phyloP scores from a whole-genome alignment of 2,888 invertebrate species.

The Seira sanloemensis region DNA sequence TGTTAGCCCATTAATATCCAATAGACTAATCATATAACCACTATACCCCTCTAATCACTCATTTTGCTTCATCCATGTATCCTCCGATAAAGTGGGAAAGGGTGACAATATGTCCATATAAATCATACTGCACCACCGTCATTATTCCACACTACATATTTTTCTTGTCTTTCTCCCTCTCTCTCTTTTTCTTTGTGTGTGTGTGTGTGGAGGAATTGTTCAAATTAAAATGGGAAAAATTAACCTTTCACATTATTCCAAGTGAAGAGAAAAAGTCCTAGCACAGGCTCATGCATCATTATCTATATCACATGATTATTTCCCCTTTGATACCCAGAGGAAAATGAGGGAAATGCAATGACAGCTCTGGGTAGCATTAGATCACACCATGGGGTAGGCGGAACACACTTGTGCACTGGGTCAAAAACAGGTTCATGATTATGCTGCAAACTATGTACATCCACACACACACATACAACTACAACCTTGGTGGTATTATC shows the following conservation, averaged over 20 bases:
- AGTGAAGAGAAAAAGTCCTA: background rate
- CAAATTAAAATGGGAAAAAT: conserved; percentile 46
- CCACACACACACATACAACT: background rate
- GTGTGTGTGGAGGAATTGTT: conserved; percentile 30
- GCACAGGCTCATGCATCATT: background rate
- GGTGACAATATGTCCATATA: conserved; percentile 15
- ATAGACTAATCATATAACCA: conserved; percentile 17
- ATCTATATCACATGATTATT: background rate
- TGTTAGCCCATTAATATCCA: conserved; percentile 13
- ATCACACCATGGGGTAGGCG: conserved; percentile 58
- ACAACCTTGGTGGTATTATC: conserved; percentile 41
- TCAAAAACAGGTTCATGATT: conserved; percentile 60
- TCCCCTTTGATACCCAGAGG: background rate
- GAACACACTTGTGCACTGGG: conserved; percentile 36
- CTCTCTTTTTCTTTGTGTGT: background rate
- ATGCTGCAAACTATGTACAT: conserved; percentile 2
- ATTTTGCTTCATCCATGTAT: background rate
- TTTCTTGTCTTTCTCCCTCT: too few relatives aligned
- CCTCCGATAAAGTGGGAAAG: background rate
- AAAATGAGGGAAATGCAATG: conserved; percentile 21
- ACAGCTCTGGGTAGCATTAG: conserved; percentile 31
- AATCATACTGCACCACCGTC: conserved; percentile 12
- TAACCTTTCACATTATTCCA: conserved; percentile 19
- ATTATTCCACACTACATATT: background rate
- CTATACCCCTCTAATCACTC: background rate